Percentiles rank a stretch among this genome's conserved stretches.
Conservation (phyloP, 1,140 invertebrate genomes). For the Caenorhabditis latens region DNA sequence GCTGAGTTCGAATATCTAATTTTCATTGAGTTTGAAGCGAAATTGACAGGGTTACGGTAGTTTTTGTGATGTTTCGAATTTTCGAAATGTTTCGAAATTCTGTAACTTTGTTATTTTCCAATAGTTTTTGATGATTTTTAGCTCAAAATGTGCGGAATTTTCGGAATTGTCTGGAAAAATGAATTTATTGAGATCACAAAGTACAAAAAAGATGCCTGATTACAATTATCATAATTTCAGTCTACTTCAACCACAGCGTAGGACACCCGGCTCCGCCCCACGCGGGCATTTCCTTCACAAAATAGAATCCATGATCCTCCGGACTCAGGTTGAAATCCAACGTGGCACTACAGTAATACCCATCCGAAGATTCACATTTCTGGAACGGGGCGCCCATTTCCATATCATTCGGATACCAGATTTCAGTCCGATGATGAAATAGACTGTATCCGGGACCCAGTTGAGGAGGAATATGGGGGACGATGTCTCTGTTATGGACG, state of each 20-base stretch:
- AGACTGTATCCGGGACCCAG: neutral
- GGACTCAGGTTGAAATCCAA: neutral
- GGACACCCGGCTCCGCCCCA: neutral
- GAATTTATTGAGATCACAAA: no score
- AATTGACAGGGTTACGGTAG: neutral
- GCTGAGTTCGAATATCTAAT: neutral
- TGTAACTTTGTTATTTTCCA: neutral
- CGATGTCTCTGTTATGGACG: slow-evolving; percentile 63
- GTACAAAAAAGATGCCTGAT: no score
- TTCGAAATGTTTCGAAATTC: no score
- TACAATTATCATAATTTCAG: no score
- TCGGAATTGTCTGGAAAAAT: no score
- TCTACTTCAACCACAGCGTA: neutral
- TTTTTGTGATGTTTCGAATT: neutral
- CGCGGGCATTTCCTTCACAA: neutral
- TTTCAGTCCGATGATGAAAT: slow-evolving; percentile 42
- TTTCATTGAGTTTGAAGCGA: no score
- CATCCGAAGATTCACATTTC: slow-evolving; percentile 24
- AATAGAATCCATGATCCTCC: neutral
- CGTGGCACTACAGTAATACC: slow-evolving; percentile 52
- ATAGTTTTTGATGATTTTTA: neutral
- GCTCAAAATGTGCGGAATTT: no score
- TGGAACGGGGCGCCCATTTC: neutral
- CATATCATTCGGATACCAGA: slow-evolving; percentile 56
- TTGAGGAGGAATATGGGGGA: slow-evolving; percentile 65